Evolutionary conservation across 1,140 invertebrate species (phyloP), one percentile per base, ranked within the genome.

Genomic region (Scaptomyza hsui): DNA sequence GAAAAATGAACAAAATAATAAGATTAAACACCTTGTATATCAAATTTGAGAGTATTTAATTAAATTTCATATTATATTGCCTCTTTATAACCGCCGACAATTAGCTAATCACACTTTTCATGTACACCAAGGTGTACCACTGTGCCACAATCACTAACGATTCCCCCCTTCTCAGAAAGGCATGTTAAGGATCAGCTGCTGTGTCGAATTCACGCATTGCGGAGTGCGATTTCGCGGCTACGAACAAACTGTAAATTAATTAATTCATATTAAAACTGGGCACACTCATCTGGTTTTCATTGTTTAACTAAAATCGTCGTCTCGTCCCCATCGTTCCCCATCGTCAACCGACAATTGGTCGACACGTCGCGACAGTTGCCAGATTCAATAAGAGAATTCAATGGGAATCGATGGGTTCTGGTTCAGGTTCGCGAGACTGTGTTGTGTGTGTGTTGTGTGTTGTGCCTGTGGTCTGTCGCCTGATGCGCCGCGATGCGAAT

Each of bases 401-500:
- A 7, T 24, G 7, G 32, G 32, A 15, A 19, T 15, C 16, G 18
- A 55, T 16, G 56, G 37, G 29, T n/a, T n/a, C n/a, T 2, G 12
- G 7, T 32, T 0, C 32, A 4, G 10, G 32, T 12, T 37, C n/a
- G 29, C 3, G 32, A n/a, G n/a, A n/a, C n/a, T n/a, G n/a, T n/a
- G n/a, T n/a, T n/a, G n/a, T n/a, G n/a, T n/a, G 7, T 13, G 21
- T 49, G 7, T 18, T 12, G 51, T 70, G 64, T 12, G 60, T 52
- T 48, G 39, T 47, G 69, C 82, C 82, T 86, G 82, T 86, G 82
- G 82, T 86, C 82, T 81, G 82, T 80, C 75, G 82, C 78, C 78
- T 82, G 82, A 88, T 86, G 78, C 78, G 74, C 63, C 49, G 80
- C 82, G 63, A 88, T 88, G 79, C 65, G 82, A 86, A 77, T 77